Conservation (phyloP, 2,113 vertebrate species). For the Phoxinus phoxinus region DNA sequence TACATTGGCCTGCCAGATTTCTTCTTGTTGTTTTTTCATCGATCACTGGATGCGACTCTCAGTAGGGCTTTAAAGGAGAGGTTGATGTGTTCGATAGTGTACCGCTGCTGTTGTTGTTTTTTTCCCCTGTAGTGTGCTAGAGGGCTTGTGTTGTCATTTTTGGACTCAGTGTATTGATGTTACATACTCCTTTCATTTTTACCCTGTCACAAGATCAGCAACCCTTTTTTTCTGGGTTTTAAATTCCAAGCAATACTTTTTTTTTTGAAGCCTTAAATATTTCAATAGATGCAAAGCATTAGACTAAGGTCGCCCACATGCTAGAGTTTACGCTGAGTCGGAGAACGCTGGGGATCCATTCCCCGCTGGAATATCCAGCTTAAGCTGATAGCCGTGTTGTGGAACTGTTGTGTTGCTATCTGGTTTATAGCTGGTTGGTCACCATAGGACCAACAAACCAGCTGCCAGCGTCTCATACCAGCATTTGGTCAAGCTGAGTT, state of each 20-base stretch:
- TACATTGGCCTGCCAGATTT: conserved; percentile 18
- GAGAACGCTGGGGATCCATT: not conserved
- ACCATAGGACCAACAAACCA: not conserved
- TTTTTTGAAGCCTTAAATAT: conserved; percentile 20
- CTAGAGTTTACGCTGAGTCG: not conserved
- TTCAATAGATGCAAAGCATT: conserved; percentile 21
- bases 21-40: conserved; percentile 42
- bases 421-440: not conserved
- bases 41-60: conserved; percentile 37
- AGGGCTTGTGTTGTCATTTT: conserved; percentile 47
- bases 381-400: not conserved
- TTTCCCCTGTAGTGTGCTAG: not conserved
- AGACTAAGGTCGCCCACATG: not conserved
- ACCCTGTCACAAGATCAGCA: conserved; percentile 15
- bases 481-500: not conserved
- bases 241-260: not conserved
- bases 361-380: not conserved
- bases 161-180: conserved; percentile 33
- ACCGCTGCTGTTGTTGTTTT: conserved; percentile 6
- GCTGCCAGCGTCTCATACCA: not conserved
- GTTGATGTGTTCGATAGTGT: not conserved
- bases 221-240: not conserved
- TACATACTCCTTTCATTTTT: conserved; percentile 19
- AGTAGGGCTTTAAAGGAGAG: conserved; percentile 14
- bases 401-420: conserved; percentile 5